phyloP scores from a whole-genome alignment of 2,797 vertebrate genomes.

The Tinamus major region DNA sequence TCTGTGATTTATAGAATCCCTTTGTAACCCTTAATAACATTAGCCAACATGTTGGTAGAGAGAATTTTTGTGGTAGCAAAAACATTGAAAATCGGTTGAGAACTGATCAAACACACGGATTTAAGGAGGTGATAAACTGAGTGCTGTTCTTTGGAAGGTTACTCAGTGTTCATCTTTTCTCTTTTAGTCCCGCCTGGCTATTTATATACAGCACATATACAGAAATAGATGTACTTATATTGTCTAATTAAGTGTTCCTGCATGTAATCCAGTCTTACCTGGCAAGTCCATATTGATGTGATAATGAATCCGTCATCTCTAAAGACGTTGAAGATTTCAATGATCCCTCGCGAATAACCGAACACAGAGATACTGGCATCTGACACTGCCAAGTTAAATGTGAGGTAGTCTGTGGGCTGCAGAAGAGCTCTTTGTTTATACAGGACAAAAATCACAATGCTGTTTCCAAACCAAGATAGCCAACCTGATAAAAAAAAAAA shows the following conservation, averaged over 20 bases:
- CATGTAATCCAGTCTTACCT: conserved; percentile 77
- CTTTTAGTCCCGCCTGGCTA: not conserved
- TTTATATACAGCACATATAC: not conserved
- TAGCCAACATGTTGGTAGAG: too few relatives aligned
- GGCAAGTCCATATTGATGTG: conserved; percentile 90
- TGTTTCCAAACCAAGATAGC: conserved; percentile 92
- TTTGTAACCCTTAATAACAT: not conserved
- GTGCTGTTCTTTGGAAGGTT: not conserved
- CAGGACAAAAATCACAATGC: conserved; percentile 88
- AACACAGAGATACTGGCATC: conserved; percentile 89
- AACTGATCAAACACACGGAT: not conserved
- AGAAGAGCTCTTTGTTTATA: conserved; percentile 86
- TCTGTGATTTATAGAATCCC: not conserved
- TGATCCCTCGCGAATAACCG: conserved; percentile 89
- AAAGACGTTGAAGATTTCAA: conserved; percentile 90
- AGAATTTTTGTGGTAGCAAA: not conserved
- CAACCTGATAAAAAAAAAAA: conserved; percentile 80
- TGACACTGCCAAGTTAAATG: conserved; percentile 88
- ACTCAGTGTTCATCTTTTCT: not conserved
- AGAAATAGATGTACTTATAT: not conserved
- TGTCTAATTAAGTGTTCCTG: not conserved
- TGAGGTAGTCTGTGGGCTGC: conserved; percentile 88
- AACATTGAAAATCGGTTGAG: not conserved
- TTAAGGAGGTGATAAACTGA: not conserved
- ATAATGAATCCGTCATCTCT: conserved; percentile 88